These are phyloP conservation scores for Sturmia bella DNA, from an alignment of 2,888 invertebrate species.

Conservation along the genomic window DNA sequence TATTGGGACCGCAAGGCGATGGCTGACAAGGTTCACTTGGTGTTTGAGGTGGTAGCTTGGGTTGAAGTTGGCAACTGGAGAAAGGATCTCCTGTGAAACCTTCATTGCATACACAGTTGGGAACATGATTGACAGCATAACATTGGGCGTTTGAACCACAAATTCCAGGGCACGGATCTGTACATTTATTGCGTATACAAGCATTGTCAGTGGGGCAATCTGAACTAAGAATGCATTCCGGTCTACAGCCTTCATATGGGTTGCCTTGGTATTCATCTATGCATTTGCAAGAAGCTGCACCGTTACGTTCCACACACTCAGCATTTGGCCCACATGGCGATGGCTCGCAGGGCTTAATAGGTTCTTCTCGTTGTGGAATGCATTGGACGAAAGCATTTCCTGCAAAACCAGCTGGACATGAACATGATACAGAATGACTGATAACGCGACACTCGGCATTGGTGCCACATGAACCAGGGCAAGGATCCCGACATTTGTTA, in stretches of 20 bases:
- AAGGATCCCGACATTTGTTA: slow-evolving; percentile 91
- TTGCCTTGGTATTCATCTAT: slow-evolving; percentile 91
- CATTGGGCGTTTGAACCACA: slow-evolving; percentile 93
- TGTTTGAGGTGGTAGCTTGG: slow-evolving; percentile 74
- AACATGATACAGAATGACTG: slow-evolving; percentile 91
- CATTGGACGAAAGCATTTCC: slow-evolving; percentile 93
- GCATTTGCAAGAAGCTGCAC: slow-evolving; percentile 91
- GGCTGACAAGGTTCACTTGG: slow-evolving; percentile 86
- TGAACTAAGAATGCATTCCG: slow-evolving; percentile 92
- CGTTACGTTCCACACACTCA: slow-evolving; percentile 88
- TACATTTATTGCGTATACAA: slow-evolving; percentile 91
- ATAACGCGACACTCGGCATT: slow-evolving; percentile 91
- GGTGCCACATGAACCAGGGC: slow-evolving; percentile 90
- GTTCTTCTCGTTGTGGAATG: slow-evolving; percentile 83
- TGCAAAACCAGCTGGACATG: slow-evolving; percentile 88
- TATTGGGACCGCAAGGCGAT: slow-evolving; percentile 91
- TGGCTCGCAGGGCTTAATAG: slow-evolving; percentile 89
- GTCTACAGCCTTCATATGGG: slow-evolving; percentile 92
- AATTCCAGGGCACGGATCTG: slow-evolving; percentile 92
- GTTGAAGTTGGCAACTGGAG: slow-evolving; percentile 82
- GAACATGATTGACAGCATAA: slow-evolving; percentile 91
- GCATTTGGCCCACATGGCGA: slow-evolving; percentile 94
- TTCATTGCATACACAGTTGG: slow-evolving; percentile 90
- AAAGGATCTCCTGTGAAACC: slow-evolving; percentile 90
- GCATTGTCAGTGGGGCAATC: slow-evolving; percentile 92